Conservation (phyloP, 2,888 invertebrate genomes). For the Lasioglossum calceatum region DNA sequence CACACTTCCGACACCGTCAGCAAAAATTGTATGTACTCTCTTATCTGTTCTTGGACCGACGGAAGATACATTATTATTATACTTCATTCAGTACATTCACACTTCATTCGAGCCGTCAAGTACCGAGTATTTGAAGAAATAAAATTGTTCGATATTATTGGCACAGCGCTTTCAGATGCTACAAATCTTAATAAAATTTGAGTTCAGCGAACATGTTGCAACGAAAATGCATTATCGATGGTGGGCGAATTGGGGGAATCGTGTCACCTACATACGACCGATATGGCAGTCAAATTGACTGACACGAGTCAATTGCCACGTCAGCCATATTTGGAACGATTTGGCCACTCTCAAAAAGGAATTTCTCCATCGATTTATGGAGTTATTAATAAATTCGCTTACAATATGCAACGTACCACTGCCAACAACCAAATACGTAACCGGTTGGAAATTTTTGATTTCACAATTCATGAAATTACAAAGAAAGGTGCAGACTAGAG, state of each 20-base stretch:
- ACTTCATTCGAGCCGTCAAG: not conserved
- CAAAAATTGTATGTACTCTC: not conserved
- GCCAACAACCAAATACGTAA: not conserved
- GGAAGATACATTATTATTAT: not conserved
- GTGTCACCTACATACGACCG: not conserved
- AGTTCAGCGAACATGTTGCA: not conserved
- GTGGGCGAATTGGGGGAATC: not conserved
- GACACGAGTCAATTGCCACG: not conserved
- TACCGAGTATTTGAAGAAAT: not conserved
- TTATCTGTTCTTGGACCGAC: not conserved
- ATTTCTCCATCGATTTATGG: not conserved
- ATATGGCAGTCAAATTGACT: not conserved
- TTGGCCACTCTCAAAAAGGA: not conserved
- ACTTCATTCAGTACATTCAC: not conserved
- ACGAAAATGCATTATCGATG: not conserved
- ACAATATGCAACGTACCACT: not conserved
- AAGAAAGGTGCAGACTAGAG: not conserved
- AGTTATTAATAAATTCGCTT: conserved; percentile 1
- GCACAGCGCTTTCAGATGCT: not conserved
- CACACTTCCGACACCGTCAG: not conserved
- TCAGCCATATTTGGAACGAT: not conserved
- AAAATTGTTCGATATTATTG: not conserved
- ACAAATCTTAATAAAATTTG: not conserved
- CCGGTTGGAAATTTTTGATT: not conserved
- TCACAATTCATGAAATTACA: not conserved